phyloP scores from a whole-genome alignment of 2,888 invertebrate genomes.

The Notocelia uddmanniana region DNA sequence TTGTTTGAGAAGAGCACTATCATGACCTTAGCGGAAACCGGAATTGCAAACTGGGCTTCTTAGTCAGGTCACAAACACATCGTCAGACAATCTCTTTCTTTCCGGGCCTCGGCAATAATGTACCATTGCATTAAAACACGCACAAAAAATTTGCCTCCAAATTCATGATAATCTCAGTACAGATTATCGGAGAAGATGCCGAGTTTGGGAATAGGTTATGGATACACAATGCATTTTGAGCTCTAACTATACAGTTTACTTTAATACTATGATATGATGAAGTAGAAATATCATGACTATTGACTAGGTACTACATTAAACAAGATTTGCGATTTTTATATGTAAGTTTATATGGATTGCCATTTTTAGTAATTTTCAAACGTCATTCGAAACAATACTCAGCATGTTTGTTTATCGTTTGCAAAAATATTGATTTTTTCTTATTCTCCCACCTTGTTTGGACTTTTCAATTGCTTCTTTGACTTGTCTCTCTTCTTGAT shows the following conservation, averaged over 20 bases:
- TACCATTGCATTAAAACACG: too few species aligned
- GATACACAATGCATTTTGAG: background rate
- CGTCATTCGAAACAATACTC: constrained; percentile 8
- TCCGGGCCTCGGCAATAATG: too few species aligned
- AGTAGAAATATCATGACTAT: background rate
- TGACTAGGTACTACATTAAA: constrained; percentile 11
- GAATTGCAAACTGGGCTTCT: too few species aligned
- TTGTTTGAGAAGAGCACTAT: too few species aligned
- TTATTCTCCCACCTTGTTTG: constrained; percentile 82
- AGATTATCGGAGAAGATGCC: background rate
- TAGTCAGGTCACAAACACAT: too few species aligned
- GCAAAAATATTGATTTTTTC: constrained; percentile 64
- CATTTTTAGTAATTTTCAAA: constrained; percentile 52
- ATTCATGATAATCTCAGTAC: background rate
- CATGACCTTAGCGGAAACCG: too few species aligned
- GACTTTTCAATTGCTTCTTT: constrained; percentile 91
- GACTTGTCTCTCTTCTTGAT: constrained; percentile 89
- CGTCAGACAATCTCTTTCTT: too few species aligned
- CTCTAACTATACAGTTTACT: background rate
- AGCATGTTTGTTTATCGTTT: constrained; percentile 25
- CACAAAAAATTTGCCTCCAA: too few species aligned
- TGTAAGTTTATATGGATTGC: constrained; percentile 57
- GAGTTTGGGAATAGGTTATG: background rate
- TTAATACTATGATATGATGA: background rate
- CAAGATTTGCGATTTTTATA: constrained; percentile 67